Percentiles rank a stretch among this genome's conserved stretches.
Evolutionary conservation across 1,140 invertebrate species (phyloP).

Genomic region (Bombus waltoni): DNA sequence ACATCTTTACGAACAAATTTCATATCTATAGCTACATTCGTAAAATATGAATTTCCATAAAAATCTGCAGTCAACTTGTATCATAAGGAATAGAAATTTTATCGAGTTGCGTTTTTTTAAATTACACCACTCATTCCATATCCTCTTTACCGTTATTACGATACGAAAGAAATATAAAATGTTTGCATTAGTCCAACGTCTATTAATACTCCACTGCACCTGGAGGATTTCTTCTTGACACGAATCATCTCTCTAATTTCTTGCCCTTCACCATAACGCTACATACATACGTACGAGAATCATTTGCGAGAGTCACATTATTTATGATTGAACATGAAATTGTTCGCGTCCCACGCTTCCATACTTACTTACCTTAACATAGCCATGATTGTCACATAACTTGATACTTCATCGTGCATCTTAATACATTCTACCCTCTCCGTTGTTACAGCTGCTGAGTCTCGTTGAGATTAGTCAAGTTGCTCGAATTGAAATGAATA

Average conservation of each 20-base stretch:
- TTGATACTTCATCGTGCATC: slow-evolving; percentile 17
- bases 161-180: not conserved
- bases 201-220: slow-evolving; percentile 33
- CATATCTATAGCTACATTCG: no score
- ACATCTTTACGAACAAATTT: no score
- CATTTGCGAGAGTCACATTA: slow-evolving; percentile 41
- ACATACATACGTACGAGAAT: not conserved
- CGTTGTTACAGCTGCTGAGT: no score
- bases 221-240: slow-evolving; percentile 12
- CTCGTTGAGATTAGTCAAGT: no score
- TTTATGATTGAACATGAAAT: slow-evolving; percentile 51
- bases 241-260: slow-evolving; percentile 51
- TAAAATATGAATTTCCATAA: no score
- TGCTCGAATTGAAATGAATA: no score
- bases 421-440: slow-evolving; percentile 13
- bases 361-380: slow-evolving; percentile 19
- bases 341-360: slow-evolving; percentile 44
- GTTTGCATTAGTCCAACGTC: slow-evolving; percentile 32
- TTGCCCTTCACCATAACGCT: slow-evolving; percentile 35
- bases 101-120: not conserved
- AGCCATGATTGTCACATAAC: slow-evolving; percentile 34
- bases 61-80: no score
- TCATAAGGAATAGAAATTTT: no score
- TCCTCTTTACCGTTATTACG: no score
- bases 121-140: not conserved